Evolutionary conservation across 2,888 invertebrate species (phyloP), one percentile per base, ranked within the genome.

Genomic region (Sinodicranocentrus sp.): DNA sequence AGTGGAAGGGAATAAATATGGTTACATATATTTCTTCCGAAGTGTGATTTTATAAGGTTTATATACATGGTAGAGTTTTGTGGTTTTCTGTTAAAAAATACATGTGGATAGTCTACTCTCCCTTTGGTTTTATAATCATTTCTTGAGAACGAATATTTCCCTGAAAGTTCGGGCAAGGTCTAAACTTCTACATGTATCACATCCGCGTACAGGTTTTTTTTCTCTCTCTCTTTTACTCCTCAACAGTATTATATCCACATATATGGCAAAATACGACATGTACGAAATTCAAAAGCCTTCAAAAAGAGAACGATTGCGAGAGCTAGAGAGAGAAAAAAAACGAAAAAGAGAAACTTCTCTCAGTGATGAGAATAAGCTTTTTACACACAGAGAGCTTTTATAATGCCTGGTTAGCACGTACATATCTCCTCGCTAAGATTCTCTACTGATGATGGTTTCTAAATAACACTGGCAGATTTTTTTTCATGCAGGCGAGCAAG

Each of bases 311-410:
- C 57, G 19, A 52, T 52, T 8, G 52, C 71, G 70, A 39, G 39
- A 72, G 59, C 17, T 26, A n/a, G 57, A 72, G 23, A 23, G 43
- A 43, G 25, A 52, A 63, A 79, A 78, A 63, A 71, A 43, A 63
- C 39, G 71, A 48, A 71, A 73, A 79, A 79, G 79, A 79, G 79
- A 79, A 79, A 79, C 61, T 79, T 78, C 57, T 65, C 63, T 33
- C 43, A 52, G 43, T 52, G 76, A 28, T 44, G 39, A 54, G 59
- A 70, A 70, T 67, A 43, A 44, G 63, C 25, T 39, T 73, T 59
- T 25, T 48, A 63, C 5, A 10, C 44, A 73, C 59, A 48, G 13
- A 73, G 44, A 26, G 28, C 23, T 25, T 52, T 39, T 39, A 67
- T 63, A 48, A 54, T 54, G 33, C 61, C 59, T 57, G 54, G 57